Evolutionary conservation across 2,797 vertebrate genomes (phyloP).

Genomic region (Tenualosa ilisha): DNA sequence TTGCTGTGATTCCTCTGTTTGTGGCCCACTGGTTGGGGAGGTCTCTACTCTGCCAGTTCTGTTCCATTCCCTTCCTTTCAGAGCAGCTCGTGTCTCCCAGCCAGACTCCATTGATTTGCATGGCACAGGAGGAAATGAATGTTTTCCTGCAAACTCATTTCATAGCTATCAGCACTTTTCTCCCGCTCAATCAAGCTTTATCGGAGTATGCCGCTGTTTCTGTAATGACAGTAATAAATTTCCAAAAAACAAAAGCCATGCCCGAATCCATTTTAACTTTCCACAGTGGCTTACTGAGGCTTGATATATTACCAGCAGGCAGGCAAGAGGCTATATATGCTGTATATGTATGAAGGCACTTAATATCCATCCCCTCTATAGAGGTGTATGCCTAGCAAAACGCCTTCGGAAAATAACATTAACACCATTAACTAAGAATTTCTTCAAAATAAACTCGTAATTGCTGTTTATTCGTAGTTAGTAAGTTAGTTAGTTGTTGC

Average conservation of each 20-base stretch:
- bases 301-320: constrained; percentile 42
- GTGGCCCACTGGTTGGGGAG: constrained; percentile 43
- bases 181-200: constrained; percentile 68
- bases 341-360: constrained; percentile 8
- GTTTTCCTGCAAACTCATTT: constrained; percentile 59
- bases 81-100: constrained; percentile 58
- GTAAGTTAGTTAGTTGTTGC: no score
- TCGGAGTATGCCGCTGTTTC: constrained; percentile 57
- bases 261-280: constrained; percentile 58
- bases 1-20: constrained; percentile 37
- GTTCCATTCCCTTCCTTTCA: neutral
- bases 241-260: constrained; percentile 56
- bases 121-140: constrained; percentile 68
- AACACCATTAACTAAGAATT: neutral
- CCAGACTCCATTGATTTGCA: constrained; percentile 70
- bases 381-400: neutral
- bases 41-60: constrained; percentile 35
- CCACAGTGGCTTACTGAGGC: constrained; percentile 17
- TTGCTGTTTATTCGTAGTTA: no score
- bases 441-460: no score
- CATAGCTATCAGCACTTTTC: constrained; percentile 65
- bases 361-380: constrained; percentile 37
- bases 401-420: neutral
- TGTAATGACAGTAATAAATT: constrained; percentile 71
- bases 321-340: neutral